Evolutionary conservation across 1,140 invertebrate species (phyloP).

Genomic region (Drosophila grimshawi): DNA sequence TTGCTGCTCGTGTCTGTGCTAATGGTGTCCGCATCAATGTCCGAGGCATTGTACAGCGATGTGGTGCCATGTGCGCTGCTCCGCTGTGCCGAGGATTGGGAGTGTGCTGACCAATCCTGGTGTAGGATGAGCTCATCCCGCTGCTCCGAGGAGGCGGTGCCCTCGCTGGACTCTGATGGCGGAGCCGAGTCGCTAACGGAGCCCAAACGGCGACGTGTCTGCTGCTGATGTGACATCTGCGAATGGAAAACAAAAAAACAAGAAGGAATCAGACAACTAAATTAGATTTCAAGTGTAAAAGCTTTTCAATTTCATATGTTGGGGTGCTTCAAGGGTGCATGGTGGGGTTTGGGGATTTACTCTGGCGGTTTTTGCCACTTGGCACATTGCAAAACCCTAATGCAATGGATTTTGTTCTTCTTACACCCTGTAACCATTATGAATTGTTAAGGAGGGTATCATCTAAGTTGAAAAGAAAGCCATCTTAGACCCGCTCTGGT

Average conservation of each 20-base stretch:
- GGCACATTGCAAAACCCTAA: constrained; percentile 26
- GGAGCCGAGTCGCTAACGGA: constrained; percentile 82
- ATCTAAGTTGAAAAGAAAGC: too few relatives aligned
- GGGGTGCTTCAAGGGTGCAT: not conserved
- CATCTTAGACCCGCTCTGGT: too few relatives aligned
- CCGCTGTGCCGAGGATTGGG: constrained; percentile 68
- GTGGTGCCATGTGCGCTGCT: constrained; percentile 76
- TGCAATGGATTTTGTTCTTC: constrained; percentile 28
- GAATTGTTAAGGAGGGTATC: not conserved
- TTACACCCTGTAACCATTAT: not conserved
- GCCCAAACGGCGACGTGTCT: constrained; percentile 79
- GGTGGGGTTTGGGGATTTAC: not conserved
- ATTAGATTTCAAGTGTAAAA: constrained; percentile 75
- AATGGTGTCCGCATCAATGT: constrained; percentile 78
- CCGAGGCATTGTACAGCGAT: constrained; percentile 74
- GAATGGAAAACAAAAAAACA: constrained; percentile 19
- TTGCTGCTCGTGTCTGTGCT: constrained; percentile 84
- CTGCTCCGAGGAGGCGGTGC: constrained; percentile 79
- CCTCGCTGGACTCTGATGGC: constrained; percentile 82
- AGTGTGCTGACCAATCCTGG: constrained; percentile 76
- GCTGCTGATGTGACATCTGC: constrained; percentile 77
- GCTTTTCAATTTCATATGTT: constrained; percentile 55
- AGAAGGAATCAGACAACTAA: constrained; percentile 32
- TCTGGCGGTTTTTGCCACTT: constrained; percentile 20
- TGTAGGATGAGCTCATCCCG: constrained; percentile 73